phyloP scores from a whole-genome alignment of 2,797 vertebrate species.

The Etheostoma nigrum region DNA sequence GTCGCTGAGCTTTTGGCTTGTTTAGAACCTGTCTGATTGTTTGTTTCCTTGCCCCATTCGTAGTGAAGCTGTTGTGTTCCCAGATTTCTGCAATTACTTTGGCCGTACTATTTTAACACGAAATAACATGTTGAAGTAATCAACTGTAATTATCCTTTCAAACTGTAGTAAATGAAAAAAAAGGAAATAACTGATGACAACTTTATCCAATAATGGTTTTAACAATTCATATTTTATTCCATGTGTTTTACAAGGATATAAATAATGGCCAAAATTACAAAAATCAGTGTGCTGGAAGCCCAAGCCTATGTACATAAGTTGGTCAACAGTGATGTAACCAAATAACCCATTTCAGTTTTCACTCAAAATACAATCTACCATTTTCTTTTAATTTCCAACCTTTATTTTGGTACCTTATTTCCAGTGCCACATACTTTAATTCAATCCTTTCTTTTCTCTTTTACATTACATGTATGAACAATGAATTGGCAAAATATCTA shows the following conservation, averaged over 20 bases:
- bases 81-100: not conserved
- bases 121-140: not conserved
- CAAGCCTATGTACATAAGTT: conserved; percentile 97
- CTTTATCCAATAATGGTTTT: conserved; percentile 79
- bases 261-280: conserved; percentile 99
- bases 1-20: not conserved
- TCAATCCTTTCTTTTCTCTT: conserved; percentile 79
- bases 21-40: not conserved
- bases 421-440: conserved; percentile 87
- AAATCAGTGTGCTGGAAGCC: conserved; percentile 99
- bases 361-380: conserved; percentile 86
- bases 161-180: not conserved
- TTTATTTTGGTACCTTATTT: conserved; percentile 91
- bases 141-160: too few species aligned
- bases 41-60: not conserved
- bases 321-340: conserved; percentile 91
- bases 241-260: conserved; percentile 99
- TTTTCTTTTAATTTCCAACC: conserved; percentile 53
- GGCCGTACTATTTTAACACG: not conserved
- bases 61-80: not conserved
- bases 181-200: conserved; percentile 37
- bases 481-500: conserved; percentile 99
- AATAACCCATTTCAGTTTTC: conserved; percentile 76
- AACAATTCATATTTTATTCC: conserved; percentile 98
- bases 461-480: conserved; percentile 97